Evolutionary conservation across 2,888 invertebrate genomes (phyloP).

Genomic region (Lepidocyrtinus sp.): DNA sequence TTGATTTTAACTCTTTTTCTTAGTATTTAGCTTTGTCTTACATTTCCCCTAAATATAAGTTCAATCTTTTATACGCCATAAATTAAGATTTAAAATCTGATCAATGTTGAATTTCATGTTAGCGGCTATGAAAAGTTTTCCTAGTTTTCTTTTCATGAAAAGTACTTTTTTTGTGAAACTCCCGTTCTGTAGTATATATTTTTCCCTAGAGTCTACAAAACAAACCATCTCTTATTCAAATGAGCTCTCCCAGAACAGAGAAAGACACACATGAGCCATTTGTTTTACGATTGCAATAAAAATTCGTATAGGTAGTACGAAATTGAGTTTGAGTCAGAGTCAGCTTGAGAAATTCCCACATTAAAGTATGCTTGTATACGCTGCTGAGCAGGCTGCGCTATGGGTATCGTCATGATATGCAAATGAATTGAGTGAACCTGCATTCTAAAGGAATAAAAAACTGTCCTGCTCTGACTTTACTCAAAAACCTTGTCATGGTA

Average conservation of each 20-base stretch:
- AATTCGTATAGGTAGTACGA: conserved; percentile 43
- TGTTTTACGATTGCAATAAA: conserved; percentile 63
- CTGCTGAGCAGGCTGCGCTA: too few relatives aligned
- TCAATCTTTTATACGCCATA: not conserved
- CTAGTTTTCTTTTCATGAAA: not conserved
- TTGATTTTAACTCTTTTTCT: not conserved
- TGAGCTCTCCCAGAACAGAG: conserved; percentile 4
- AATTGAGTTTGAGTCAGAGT: conserved; percentile 7
- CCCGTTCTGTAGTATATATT: not conserved
- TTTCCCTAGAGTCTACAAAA: not conserved
- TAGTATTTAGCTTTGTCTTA: conserved; percentile 33
- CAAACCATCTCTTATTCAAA: conserved; percentile 3
- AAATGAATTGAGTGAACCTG: too few relatives aligned
- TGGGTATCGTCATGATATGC: too few relatives aligned
- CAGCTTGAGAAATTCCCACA: conserved; percentile 65
- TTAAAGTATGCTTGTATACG: too few relatives aligned
- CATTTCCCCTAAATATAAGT: conserved; percentile 33
- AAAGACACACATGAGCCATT: conserved; percentile 46
- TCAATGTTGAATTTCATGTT: conserved; percentile 18
- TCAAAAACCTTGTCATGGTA: not conserved
- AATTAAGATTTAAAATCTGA: conserved; percentile 30
- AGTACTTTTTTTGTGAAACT: not conserved
- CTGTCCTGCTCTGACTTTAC: too few relatives aligned
- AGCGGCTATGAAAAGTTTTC: conserved; percentile 21
- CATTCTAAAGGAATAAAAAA: too few relatives aligned